Percentiles rank a stretch among this genome's conserved stretches.
Evolutionary conservation across 1,140 invertebrate species (phyloP).

Genomic region (Pogonognathellus flavescens): DNA sequence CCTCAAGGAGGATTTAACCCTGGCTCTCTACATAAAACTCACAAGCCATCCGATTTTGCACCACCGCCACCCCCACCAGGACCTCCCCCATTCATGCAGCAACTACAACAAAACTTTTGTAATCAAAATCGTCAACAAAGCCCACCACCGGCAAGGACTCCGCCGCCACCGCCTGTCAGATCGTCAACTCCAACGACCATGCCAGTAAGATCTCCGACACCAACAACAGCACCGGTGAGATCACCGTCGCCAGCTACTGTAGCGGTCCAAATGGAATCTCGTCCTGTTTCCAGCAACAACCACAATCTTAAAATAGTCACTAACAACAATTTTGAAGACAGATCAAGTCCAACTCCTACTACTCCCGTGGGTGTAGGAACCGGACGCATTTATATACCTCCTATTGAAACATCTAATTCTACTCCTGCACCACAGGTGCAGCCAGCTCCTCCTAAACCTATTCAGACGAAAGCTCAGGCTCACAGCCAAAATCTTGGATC

Average conservation of each 20-base stretch:
- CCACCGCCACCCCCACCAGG: constrained; percentile 44
- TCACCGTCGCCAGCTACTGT: constrained; percentile 14
- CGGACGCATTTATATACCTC: constrained; percentile 7
- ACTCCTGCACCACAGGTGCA: constrained; percentile 39
- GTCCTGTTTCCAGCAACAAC: constrained; percentile 6
- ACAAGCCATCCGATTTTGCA: constrained; percentile 60
- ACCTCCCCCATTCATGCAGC: constrained; percentile 30
- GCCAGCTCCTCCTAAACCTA: constrained; percentile 34
- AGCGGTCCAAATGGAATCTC: constrained; percentile 12
- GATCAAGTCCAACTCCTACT: not conserved
- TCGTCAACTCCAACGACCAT: constrained; percentile 20
- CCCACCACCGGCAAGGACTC: constrained; percentile 71
- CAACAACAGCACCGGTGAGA: constrained; percentile 61
- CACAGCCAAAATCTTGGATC: constrained; percentile 67
- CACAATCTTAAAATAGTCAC: not conserved
- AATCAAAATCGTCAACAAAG: constrained; percentile 65
- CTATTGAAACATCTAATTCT: constrained; percentile 22
- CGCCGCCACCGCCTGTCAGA: constrained; percentile 66
- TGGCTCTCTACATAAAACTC: constrained; percentile 55
- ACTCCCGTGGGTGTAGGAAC: constrained; percentile 2
- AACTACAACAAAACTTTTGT: constrained; percentile 37
- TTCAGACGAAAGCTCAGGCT: constrained; percentile 66
- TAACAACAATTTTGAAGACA: constrained; percentile 29
- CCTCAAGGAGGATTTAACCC: constrained; percentile 71
- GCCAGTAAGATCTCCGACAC: constrained; percentile 66